Conservation (phyloP, 2,797 vertebrate genomes). For the Momotus momota region DNA sequence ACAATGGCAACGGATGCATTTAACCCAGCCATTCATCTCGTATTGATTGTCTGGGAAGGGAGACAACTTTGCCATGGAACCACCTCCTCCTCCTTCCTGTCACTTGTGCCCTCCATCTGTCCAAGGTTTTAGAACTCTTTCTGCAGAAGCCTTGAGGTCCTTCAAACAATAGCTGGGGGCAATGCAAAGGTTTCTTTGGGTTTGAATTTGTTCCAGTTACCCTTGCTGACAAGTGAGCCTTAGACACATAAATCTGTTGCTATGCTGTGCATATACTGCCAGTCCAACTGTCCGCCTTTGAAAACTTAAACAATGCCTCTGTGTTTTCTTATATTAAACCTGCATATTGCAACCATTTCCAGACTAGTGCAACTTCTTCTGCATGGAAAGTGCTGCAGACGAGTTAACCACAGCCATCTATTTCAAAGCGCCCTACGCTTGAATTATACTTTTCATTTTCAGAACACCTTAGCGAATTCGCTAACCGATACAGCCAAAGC, state of each 20-base stretch:
- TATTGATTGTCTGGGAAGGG: not conserved
- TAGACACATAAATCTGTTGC: not conserved
- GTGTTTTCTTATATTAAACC: not conserved
- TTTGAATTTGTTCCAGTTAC: not conserved
- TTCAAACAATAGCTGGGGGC: not conserved
- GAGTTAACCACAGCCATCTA: not conserved
- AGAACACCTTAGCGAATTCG: not conserved
- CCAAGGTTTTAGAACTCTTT: not conserved
- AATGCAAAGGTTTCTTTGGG: conserved; percentile 2
- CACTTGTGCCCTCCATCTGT: not conserved
- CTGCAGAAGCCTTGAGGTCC: conserved; percentile 1
- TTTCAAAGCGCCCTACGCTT: not conserved
- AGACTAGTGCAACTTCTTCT: not conserved
- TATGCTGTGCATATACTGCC: not conserved
- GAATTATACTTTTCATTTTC: not conserved
- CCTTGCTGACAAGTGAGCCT: not conserved
- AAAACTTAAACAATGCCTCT: not conserved
- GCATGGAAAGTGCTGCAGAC: not conserved
- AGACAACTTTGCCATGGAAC: not conserved
- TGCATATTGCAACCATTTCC: not conserved
- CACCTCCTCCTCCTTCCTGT: conserved; percentile 4
- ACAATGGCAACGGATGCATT: not conserved
- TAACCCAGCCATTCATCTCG: not conserved
- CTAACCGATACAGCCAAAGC: not conserved
- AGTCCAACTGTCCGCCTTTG: not conserved